Conservation (phyloP, 1,140 invertebrate genomes). For the Procambarus virginalis region DNA sequence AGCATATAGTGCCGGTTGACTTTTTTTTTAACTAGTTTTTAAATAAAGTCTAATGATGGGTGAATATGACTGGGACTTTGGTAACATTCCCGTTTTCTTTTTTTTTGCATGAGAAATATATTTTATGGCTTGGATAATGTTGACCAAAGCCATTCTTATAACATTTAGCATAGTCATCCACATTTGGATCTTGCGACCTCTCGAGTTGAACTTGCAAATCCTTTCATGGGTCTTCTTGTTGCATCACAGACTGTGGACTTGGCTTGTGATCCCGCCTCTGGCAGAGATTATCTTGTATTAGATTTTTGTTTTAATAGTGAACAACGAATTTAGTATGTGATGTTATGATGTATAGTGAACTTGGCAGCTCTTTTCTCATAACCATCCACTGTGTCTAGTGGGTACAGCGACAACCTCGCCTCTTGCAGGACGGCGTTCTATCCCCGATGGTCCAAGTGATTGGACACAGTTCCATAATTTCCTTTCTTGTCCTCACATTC, state of each 20-base stretch:
- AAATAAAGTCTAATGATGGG: slow-evolving; percentile 1
- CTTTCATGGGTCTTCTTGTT: neutral
- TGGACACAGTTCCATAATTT: too few relatives aligned
- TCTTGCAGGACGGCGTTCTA: too few relatives aligned
- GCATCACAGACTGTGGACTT: neutral
- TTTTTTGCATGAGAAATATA: neutral
- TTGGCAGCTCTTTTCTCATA: too few relatives aligned
- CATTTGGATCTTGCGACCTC: neutral
- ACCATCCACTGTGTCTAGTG: too few relatives aligned
- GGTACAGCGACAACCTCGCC: too few relatives aligned
- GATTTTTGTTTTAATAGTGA: too few relatives aligned
- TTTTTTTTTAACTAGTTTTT: neutral
- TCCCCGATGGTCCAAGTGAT: too few relatives aligned
- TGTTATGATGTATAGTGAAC: too few relatives aligned
- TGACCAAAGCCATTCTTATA: neutral
- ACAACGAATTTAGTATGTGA: too few relatives aligned
- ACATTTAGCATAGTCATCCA: neutral
- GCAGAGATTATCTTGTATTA: too few relatives aligned
- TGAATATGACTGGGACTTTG: neutral
- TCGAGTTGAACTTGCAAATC: neutral
- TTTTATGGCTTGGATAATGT: neutral
- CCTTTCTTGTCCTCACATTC: too few relatives aligned
- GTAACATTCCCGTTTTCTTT: neutral
- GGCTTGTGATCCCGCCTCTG: neutral
- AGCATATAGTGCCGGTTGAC: neutral